phyloP scores from a whole-genome alignment of 92 coral and sea anemone species.

The Umimayanthus chanpuru region DNA sequence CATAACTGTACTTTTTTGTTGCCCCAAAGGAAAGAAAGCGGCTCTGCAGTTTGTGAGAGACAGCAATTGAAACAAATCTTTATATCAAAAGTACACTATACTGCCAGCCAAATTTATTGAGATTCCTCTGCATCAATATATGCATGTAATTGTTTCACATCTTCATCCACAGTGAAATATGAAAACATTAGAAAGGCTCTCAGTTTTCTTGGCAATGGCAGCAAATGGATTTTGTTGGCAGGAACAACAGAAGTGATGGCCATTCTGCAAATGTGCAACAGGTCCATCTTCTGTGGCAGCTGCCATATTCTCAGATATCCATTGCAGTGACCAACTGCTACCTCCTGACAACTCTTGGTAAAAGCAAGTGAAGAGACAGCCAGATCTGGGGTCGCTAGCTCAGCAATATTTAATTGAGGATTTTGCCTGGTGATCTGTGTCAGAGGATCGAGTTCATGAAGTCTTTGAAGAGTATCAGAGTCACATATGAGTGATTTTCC shows the following conservation, averaged over 20 bases:
- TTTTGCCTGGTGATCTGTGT: neutral
- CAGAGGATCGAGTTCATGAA: conserved; percentile 55
- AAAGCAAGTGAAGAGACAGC: conserved; percentile 77
- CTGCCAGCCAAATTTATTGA: neutral
- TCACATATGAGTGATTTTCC: conserved; percentile 70
- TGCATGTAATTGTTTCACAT: neutral
- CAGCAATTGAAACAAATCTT: too few relatives aligned
- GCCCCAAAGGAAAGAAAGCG: neutral
- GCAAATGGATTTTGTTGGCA: conserved; percentile 50
- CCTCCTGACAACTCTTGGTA: conserved; percentile 80
- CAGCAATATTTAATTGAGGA: neutral
- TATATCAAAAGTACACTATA: too few relatives aligned
- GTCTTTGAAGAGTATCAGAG: conserved; percentile 45
- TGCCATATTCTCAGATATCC: conserved; percentile 80
- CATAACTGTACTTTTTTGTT: too few relatives aligned
- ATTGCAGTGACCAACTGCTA: conserved; percentile 80
- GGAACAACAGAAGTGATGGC: conserved; percentile 68
- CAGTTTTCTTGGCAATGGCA: conserved; percentile 79
- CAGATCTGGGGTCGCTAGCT: conserved; percentile 16
- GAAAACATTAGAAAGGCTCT: conserved; percentile 68
- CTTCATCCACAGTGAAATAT: conserved; percentile 15
- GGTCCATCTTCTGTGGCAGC: conserved; percentile 79
- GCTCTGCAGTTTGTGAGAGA: neutral
- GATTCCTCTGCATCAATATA: neutral
- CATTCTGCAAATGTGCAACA: conserved; percentile 84